phyloP scores from a whole-genome alignment of 1,140 invertebrate species.

The Drosophila albomicans region DNA sequence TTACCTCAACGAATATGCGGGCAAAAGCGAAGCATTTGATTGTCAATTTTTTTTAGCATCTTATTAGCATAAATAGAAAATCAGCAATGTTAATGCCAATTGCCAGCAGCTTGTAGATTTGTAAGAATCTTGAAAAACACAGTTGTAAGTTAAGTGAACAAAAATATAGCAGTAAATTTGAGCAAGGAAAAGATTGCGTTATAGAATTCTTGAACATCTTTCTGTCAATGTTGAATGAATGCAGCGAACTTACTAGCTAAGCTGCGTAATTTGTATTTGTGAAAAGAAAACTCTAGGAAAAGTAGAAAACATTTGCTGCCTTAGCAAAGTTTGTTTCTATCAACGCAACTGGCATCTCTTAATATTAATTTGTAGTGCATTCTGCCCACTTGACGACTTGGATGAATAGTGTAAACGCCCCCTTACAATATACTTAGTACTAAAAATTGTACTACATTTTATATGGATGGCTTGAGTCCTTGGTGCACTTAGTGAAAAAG shows the following conservation, averaged over 20 bases:
- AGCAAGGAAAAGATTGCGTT: no score
- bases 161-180: not conserved
- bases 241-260: no score
- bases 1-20: slow-evolving; percentile 6
- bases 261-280: no score
- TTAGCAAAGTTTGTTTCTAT: no score
- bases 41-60: not conserved
- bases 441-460: slow-evolving; percentile 22
- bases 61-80: slow-evolving; percentile 20
- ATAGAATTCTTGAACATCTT: no score
- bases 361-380: slow-evolving; percentile 3
- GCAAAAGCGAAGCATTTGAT: not conserved
- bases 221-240: no score
- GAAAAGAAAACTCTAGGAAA: no score
- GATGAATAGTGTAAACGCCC: slow-evolving; percentile 36
- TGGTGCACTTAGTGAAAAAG: slow-evolving; percentile 15
- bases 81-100: slow-evolving; percentile 18
- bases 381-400: slow-evolving; percentile 6
- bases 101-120: slow-evolving; percentile 15
- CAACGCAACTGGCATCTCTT: not conserved
- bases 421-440: slow-evolving; percentile 24
- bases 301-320: no score
- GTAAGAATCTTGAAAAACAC: slow-evolving; percentile 2
- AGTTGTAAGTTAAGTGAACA: not conserved
- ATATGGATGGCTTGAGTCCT: slow-evolving; percentile 30